phyloP scores from a whole-genome alignment of 2,113 vertebrate species.

The Empidonax alnorum region DNA sequence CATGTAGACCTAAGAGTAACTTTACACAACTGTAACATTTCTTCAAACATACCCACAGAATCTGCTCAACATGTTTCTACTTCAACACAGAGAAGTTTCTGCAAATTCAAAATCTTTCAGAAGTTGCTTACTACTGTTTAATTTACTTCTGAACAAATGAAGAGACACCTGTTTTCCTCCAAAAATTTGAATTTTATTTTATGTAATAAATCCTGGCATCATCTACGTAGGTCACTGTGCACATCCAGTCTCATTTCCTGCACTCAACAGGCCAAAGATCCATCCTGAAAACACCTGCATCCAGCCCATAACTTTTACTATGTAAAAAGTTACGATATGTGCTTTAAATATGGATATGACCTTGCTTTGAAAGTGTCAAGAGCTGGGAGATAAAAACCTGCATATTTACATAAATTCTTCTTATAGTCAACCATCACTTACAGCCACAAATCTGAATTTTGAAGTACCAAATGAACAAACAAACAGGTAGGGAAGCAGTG shows the following conservation, averaged over 20 bases:
- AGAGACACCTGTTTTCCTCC: neutral
- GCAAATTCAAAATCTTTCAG: neutral
- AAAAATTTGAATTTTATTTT: neutral
- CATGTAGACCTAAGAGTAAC: neutral
- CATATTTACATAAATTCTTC: neutral
- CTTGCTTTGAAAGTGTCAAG: neutral
- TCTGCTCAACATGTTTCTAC: neutral
- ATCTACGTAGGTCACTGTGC: neutral
- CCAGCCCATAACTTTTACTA: neutral
- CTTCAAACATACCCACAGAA: neutral
- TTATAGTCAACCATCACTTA: neutral
- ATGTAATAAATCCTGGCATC: neutral
- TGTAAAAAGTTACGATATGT: neutral
- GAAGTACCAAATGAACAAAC: neutral
- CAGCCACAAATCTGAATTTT: neutral
- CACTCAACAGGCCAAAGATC: neutral
- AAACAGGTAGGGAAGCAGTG: neutral
- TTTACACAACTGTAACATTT: neutral
- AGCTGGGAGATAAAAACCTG: neutral
- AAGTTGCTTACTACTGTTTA: neutral
- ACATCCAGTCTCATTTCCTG: neutral
- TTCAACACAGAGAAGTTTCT: neutral
- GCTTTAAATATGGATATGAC: neutral
- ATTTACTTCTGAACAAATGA: neutral
- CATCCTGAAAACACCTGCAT: neutral